Conservation (phyloP, 2,888 invertebrate genomes). For the Uloborus plumipes region DNA sequence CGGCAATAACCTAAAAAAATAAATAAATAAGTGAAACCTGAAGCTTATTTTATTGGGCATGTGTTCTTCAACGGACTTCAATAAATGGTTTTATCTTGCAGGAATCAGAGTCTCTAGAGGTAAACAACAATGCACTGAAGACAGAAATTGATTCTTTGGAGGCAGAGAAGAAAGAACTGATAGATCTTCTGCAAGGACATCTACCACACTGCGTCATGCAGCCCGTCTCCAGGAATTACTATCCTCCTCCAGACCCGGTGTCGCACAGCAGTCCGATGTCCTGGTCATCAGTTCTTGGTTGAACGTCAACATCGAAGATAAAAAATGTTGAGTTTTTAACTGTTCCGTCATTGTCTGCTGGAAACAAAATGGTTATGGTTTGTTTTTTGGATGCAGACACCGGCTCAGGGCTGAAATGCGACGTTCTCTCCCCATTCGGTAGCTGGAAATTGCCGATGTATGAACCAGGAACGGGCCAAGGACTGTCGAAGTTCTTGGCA, state of each 20-base stretch:
- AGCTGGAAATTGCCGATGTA: conserved; percentile 8
- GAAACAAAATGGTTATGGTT: conserved; percentile 60
- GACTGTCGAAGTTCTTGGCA: neutral
- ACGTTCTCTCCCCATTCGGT: conserved; percentile 43
- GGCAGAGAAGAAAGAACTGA: conserved; percentile 53
- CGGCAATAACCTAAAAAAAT: no score
- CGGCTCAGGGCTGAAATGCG: conserved; percentile 64
- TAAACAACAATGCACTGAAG: conserved; percentile 54
- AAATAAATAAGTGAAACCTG: no score
- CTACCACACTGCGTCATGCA: conserved; percentile 53
- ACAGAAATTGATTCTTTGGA: conserved; percentile 52
- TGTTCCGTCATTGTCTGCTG: conserved; percentile 62
- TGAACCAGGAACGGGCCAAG: neutral
- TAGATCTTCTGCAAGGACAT: conserved; percentile 50
- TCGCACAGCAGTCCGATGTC: conserved; percentile 14
- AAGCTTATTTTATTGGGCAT: no score
- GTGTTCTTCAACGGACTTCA: no score
- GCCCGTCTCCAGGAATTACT: conserved; percentile 8
- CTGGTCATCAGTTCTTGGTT: conserved; percentile 53
- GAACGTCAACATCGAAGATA: conserved; percentile 6
- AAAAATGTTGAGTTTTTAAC: conserved; percentile 25
- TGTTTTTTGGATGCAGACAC: conserved; percentile 64
- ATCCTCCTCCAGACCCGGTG: conserved; percentile 3
- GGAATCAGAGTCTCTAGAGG: conserved; percentile 58
- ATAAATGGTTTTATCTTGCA: neutral